Evolutionary conservation across 2,113 vertebrate genomes (phyloP), one percentile per base, ranked within the genome.

Genomic region (Phainopepla nitens): DNA sequence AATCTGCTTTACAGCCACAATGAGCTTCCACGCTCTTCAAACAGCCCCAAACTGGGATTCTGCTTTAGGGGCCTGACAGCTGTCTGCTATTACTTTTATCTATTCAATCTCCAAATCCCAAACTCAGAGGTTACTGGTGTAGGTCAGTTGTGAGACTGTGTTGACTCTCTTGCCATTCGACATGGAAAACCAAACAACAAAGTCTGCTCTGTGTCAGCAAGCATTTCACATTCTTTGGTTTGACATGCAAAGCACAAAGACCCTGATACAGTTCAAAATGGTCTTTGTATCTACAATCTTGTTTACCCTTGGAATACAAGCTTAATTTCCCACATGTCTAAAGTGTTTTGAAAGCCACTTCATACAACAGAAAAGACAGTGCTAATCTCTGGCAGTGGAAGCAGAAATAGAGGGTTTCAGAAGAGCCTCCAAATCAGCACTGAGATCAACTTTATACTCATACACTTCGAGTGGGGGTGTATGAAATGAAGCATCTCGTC

Each of bases 181-280:
- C 89, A 93, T 89, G 92, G 94, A 97, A 95, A 96, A 92, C 89
- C 87, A 96, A 96, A 90, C 49, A 97, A 95, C 94, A 95, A 93
- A 94, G 89, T 94, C 95, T 97, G 90, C 77, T 66, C 90, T 80
- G 35, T 85, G 93, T 96, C 93, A 92, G 94, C 79, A 86, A 75
- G 91, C 87, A 58, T 94, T 93, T 89, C 93, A 89, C 92, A 96
- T 96, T 96, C 95, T 94, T 93, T 0, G 9, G 94, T 95, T 96
- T 96, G 94, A 95, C 88, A 93, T 96, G 94, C 96, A 96, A 89
- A 96, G 85, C 87, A 94, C 92, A 89, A 97, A 96, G 82, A 69
- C 62, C 83, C 66, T 16, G 69, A 89, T 95, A 79, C 77, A 96
- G 87, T 85, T 96, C 84, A 96, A 72, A 91, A 93, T 65, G 87